Base-by-base conservation (phyloP, 2,113 vertebrate genomes). In the Probosciger aterrimus region DNA sequence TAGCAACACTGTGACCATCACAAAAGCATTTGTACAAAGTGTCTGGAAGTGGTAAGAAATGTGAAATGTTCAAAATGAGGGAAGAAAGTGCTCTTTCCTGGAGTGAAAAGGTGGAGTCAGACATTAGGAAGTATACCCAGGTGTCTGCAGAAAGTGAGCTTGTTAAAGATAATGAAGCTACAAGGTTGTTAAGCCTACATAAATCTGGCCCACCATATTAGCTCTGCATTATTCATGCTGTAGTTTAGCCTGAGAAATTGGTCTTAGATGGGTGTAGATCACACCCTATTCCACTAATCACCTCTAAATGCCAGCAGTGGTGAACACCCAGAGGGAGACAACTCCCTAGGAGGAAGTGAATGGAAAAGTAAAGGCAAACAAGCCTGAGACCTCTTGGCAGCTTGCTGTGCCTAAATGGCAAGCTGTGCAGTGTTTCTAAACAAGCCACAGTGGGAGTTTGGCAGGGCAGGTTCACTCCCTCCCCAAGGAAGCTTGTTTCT, bases 101-200 rank as follows among this genome's bases (percentile, higher is more conserved):
- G 33, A 33, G 35, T 43, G 37, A 80, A 92, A 91, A 88, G 27
- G 81, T n/a, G 35, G 50, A 59, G 47, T n/a, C 46, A 39, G 78
- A 27, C 24, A 10, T 69, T 71, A 64, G 41, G 50, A 53, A 46
- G 3, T 60, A 44, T 7, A 83, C 24, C 17, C 50, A 81, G 76
- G 55, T 74, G 68, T 84, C 79, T 3, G 0, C 49, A 64, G 27
- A 60, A 78, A 91, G 25, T 24, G 33, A 84, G 33, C 69, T 74
- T 81, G 47, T 92, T 92, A 62, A 88, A 76, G 46, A 49, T 81
- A 83, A 93, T 86, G 80, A 90, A 71, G 52, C 86, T 81, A 75
- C 10, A 52, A 47, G 20, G 55, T 53, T 81, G 82, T 88, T 86
- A 96, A 86, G 43, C 46, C 37, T 80, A 31, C 60, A 73, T 90